Percentiles rank a stretch among this genome's conserved stretches.
These are phyloP conservation scores for Tricholaema leucomelas DNA, from an alignment of 2,113 vertebrate genomes.

Conservation along the genomic window DNA sequence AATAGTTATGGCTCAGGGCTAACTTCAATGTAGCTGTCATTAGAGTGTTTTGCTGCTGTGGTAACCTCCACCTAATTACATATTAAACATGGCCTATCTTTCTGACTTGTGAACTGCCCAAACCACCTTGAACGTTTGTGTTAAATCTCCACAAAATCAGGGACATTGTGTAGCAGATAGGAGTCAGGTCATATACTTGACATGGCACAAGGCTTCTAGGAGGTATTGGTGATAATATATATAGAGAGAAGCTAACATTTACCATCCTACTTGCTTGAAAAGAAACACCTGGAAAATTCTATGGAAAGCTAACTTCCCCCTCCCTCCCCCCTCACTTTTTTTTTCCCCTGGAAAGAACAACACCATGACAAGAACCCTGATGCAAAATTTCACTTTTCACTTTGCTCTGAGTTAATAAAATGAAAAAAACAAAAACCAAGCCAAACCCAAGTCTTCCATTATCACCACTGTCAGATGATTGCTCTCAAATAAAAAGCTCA, in stretches of 20 bases:
- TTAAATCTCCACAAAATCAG: not conserved
- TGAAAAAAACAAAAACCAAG: not conserved
- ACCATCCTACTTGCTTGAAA: no score
- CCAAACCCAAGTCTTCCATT: not conserved
- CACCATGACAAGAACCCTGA: not conserved
- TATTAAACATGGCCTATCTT: not conserved
- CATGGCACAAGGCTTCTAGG: not conserved
- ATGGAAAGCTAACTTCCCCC: not conserved
- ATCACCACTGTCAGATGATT: not conserved
- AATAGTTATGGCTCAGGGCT: not conserved
- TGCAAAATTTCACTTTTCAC: not conserved
- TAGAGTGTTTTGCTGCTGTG: not conserved
- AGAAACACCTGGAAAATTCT: not conserved
- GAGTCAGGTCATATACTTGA: not conserved
- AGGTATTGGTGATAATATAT: not conserved
- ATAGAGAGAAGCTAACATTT: not conserved
- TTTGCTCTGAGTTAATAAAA: not conserved
- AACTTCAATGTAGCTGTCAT: not conserved
- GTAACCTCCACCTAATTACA: not conserved
- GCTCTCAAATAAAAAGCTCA: not conserved
- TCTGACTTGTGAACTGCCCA: not conserved
- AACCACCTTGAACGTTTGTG: not conserved
- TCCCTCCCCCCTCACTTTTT: no score
- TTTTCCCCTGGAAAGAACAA: not conserved
- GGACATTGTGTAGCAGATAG: not conserved